Evolutionary conservation across 2,113 vertebrate species (phyloP), one percentile per base, ranked within the genome.

Genomic region (Siniperca knerii): DNA sequence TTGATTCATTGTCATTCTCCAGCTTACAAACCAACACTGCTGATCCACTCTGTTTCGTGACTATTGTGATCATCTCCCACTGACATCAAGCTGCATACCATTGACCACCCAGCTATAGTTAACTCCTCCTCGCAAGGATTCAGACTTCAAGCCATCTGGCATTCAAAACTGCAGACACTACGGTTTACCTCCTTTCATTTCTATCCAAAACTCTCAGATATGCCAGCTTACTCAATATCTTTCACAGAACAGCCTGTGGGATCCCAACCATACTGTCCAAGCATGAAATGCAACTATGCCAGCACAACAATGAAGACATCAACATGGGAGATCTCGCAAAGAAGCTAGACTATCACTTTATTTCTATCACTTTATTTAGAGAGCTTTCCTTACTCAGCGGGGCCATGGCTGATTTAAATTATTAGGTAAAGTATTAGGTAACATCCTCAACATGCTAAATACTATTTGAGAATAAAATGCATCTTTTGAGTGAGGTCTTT

Each of bases 181-280:
- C 21, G 4, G 74, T 89, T 87, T 86, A 83, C 82, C 65, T 81
- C 84, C 89, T 90, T 89, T 92, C 85, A 89, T 89, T 87, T 84
- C 88, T 42, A 50, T 90, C 92, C 90, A 92, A 89, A 91, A 89
- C 83, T 89, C 87, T 89, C n/a, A 48, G 85, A 90, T 66, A 66
- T 75, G 90, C 82, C 87, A 87, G 86, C 76, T 90, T 75, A 77
- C 85, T 78, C 67, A 50, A 57, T 90, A 88, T 88, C 91, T 87
- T 75, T 82, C 86, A 79, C 82, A 81, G 79, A 90, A 72, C 90
- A 92, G 88, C 86, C 85, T 84, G 85, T 87, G 83, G 88, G 85
- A 92, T 90, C 84, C 57, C 77, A 25, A 84, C 35, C 55, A 54
- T 72, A 48, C 72, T 25, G 83, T 74, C 75, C 77, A 90, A 84